Conservation (phyloP, 2,888 invertebrate species). For the Heliconius erato region DNA sequence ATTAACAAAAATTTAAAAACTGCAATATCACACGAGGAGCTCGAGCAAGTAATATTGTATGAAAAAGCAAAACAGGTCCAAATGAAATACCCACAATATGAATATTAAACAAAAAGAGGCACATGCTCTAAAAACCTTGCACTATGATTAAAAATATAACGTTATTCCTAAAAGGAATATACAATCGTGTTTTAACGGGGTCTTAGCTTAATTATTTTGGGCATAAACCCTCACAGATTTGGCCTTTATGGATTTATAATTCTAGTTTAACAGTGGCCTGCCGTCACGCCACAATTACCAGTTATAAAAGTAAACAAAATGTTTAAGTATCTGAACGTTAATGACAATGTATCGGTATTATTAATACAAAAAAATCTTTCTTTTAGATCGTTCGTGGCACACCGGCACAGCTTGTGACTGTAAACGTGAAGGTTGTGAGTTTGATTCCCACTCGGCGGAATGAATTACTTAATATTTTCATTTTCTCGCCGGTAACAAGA, state of each 20-base stretch:
- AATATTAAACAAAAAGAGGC: slow-evolving; percentile 34
- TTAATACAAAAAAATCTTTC: background rate
- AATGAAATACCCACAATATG: slow-evolving; percentile 33
- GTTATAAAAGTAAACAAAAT: slow-evolving; percentile 15
- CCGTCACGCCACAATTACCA: slow-evolving; percentile 70
- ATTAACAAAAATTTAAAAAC: slow-evolving; percentile 8
- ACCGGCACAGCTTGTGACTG: too few relatives aligned
- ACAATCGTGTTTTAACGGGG: slow-evolving; percentile 53
- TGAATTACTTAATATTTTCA: too few relatives aligned
- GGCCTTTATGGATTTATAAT: slow-evolving; percentile 76
- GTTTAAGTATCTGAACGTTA: background rate
- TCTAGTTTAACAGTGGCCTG: slow-evolving; percentile 66
- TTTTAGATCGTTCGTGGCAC: too few relatives aligned
- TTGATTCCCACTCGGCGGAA: too few relatives aligned
- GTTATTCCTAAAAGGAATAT: slow-evolving; percentile 30
- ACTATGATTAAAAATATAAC: slow-evolving; percentile 34
- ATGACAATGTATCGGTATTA: background rate
- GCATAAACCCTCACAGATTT: slow-evolving; percentile 78
- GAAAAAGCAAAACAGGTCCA: slow-evolving; percentile 31
- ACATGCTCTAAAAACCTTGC: slow-evolving; percentile 26
- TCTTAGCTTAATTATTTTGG: slow-evolving; percentile 71
- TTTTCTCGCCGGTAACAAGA: too few relatives aligned
- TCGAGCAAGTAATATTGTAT: slow-evolving; percentile 24
- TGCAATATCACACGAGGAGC: slow-evolving; percentile 8
- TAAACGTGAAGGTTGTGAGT: too few relatives aligned